A percentile compares a stretch with the other conserved stretches of the same genome.
phyloP scores from a whole-genome alignment of 2,113 vertebrate genomes.

The Seriola rivoliana region DNA sequence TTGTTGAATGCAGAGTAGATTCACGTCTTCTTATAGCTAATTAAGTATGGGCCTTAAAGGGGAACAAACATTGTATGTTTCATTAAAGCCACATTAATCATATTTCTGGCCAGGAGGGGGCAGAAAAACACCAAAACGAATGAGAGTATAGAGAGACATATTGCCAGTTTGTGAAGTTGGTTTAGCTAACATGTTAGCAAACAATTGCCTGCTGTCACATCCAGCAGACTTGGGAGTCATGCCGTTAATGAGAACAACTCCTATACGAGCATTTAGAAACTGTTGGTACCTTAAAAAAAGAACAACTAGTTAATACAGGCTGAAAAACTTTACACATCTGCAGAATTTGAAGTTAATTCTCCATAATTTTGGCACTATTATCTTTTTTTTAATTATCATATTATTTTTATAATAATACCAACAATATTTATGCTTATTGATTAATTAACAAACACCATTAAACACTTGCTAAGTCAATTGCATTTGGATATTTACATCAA shows the following conservation, averaged over 20 bases:
- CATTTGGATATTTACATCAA: not conserved
- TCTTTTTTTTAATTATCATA: not conserved
- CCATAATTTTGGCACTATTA: not conserved
- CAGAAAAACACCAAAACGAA: not conserved
- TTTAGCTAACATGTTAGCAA: too few species aligned
- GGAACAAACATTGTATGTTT: not conserved
- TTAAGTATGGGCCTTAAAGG: constrained; percentile 31
- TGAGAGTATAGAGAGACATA: too few species aligned
- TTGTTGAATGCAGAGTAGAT: constrained; percentile 54
- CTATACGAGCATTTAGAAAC: not conserved
- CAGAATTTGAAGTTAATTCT: not conserved
- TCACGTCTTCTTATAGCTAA: constrained; percentile 23
- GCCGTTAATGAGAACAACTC: not conserved
- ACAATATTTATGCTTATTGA: not conserved
- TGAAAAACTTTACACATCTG: not conserved
- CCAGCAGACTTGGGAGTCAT: not conserved
- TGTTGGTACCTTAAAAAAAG: not conserved
- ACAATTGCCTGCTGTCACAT: not conserved
- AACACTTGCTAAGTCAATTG: not conserved
- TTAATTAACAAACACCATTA: not conserved
- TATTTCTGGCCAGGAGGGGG: not conserved
- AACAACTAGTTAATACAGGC: not conserved
- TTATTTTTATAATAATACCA: not conserved
- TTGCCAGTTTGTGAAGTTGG: too few species aligned
- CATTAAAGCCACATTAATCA: not conserved